phyloP scores from a whole-genome alignment of 1,140 invertebrate species.

The Drosophila micromelanica region DNA sequence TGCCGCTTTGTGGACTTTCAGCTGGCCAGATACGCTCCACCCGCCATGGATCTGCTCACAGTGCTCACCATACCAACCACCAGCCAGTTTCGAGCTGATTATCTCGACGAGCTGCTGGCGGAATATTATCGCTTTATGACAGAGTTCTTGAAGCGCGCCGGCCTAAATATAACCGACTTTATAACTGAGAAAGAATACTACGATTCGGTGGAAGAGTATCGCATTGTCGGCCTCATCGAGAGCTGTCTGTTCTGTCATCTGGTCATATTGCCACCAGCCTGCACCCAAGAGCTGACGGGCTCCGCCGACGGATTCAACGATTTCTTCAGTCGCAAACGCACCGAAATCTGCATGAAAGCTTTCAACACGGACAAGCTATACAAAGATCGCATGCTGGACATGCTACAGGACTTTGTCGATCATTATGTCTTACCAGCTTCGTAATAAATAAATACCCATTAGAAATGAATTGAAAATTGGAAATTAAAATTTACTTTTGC shows the following conservation, averaged over 20 bases:
- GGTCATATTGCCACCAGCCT: constrained; percentile 75
- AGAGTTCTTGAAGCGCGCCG: constrained; percentile 76
- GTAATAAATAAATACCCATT: not conserved
- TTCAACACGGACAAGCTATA: constrained; percentile 84
- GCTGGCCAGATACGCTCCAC: constrained; percentile 86
- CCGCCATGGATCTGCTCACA: constrained; percentile 85
- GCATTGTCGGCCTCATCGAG: constrained; percentile 85
- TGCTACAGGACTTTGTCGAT: constrained; percentile 85
- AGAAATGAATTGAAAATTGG: not conserved
- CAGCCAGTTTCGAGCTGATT: constrained; percentile 81
- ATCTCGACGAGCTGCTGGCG: constrained; percentile 84
- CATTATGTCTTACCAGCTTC: constrained; percentile 74
- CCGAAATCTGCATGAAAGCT: constrained; percentile 84
- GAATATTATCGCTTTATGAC: constrained; percentile 85
- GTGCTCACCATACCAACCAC: constrained; percentile 85
- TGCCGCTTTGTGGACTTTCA: constrained; percentile 88
- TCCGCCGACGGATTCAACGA: constrained; percentile 79
- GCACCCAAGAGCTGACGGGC: constrained; percentile 77
- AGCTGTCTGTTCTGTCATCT: constrained; percentile 85
- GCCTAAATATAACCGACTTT: constrained; percentile 79
- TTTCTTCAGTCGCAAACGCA: constrained; percentile 84
- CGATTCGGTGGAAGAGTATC: constrained; percentile 84
- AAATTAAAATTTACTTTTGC: not conserved
- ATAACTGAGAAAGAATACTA: constrained; percentile 83
- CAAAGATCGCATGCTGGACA: constrained; percentile 81